Conservation (phyloP, 1,140 invertebrate species). For the Liolophura sinensis region DNA sequence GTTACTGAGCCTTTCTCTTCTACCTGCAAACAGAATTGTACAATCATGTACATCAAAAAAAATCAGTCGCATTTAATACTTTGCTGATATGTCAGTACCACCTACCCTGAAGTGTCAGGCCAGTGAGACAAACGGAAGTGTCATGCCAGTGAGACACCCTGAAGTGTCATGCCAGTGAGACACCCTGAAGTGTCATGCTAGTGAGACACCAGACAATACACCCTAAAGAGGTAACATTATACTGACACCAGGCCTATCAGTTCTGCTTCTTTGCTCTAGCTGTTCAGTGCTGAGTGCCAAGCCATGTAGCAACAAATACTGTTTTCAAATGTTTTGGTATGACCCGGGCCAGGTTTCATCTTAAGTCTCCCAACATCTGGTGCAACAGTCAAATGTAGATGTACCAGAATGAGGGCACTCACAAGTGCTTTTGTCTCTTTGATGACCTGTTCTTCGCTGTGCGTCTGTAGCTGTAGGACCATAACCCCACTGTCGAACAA, state of each 20-base stretch:
- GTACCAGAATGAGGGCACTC: conserved; percentile 35
- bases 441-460: conserved; percentile 78
- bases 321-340: background rate
- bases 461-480: conserved; percentile 80
- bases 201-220: no score
- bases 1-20: conserved; percentile 74
- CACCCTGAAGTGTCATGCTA: no score
- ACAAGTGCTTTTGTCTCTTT: conserved; percentile 74
- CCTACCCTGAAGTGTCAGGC: no score
- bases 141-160: no score
- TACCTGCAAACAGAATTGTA: conserved; percentile 66
- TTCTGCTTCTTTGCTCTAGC: background rate
- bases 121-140: no score
- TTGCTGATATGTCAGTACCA: no score
- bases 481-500: conserved; percentile 89
- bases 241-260: background rate
- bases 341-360: background rate
- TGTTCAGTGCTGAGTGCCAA: background rate
- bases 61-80: no score
- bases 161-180: no score
- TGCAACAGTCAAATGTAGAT: background rate
- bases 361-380: no score
- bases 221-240: background rate
- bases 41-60: background rate
- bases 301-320: background rate